These are phyloP conservation scores for Rousettus leschenaultii DNA, from an alignment of 2,113 vertebrate genomes.

Conservation along the genomic window DNA sequence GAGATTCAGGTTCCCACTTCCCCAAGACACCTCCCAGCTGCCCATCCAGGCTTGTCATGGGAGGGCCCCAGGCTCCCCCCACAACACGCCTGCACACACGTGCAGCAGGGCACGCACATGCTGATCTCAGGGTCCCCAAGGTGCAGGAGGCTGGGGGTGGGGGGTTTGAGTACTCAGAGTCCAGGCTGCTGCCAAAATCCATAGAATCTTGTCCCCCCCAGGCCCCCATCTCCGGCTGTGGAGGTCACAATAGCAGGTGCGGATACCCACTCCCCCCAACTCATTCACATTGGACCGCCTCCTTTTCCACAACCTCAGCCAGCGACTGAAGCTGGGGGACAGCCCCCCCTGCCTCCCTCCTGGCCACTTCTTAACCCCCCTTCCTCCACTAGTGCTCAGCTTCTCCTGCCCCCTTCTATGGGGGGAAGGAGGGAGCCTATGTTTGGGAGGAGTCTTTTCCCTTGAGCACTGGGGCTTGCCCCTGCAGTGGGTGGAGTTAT, in stretches of 20 bases:
- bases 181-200: slow-evolving; percentile 73
- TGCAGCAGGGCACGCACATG: slow-evolving; percentile 68
- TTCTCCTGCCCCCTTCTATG: slow-evolving; percentile 22
- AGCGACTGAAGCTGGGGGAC: slow-evolving; percentile 62
- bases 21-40: background rate
- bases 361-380: background rate
- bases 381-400: slow-evolving; percentile 22
- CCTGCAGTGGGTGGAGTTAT: background rate
- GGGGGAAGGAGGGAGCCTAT: background rate
- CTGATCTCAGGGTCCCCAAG: slow-evolving; percentile 70
- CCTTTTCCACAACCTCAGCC: slow-evolving; percentile 71
- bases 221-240: slow-evolving; percentile 64
- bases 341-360: background rate
- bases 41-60: background rate
- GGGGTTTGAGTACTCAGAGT: slow-evolving; percentile 61
- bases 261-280: slow-evolving; percentile 60
- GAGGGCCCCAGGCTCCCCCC: background rate
- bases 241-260: slow-evolving; percentile 75
- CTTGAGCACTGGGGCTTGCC: background rate
- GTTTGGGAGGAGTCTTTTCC: background rate
- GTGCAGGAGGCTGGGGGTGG: slow-evolving; percentile 59
- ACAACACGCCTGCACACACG: slow-evolving; percentile 45
- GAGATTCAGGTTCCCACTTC: background rate
- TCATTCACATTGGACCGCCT: slow-evolving; percentile 57
- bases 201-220: slow-evolving; percentile 62